Evolutionary conservation across 2,113 vertebrate genomes (phyloP), one percentile per base, ranked within the genome.

Genomic region (Oostethus manadensis): DNA sequence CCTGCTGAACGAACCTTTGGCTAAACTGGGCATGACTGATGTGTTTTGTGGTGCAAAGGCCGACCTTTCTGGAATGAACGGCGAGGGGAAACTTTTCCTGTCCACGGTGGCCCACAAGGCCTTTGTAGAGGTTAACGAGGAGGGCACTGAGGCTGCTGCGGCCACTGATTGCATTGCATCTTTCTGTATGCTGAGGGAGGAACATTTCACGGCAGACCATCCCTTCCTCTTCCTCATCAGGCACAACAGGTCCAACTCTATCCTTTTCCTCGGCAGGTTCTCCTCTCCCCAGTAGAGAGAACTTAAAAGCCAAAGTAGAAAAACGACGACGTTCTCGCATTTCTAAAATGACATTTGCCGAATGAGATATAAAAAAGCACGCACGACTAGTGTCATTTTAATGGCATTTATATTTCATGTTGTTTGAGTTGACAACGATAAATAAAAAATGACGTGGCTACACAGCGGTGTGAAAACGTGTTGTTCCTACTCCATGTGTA

Each of bases 111-210:
- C 90, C 42, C 95, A 98, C 82, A 95, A 95, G 78, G 88, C 93
- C 58, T 96, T 94, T 22, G 88, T 92, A 26, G 96, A 99, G 57
- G 93, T 98, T 70, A 98, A 95, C 0, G 96, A 99, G 81, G 94
- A 96, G 64, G 97, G 95, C 17, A 97, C 93, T 0, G 93, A 97
- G 78, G 96, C 96, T 0, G 93, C 94, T 0, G 95, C 92, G 0
- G 94, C 94, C 69, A 97, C 94, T 0, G 93, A 84, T 0, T 90
- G 62, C n/a, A 42, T 93, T 0, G 44, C 56, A 0, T 0, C 21
- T 0, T 79, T 87, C 5, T 86, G 87, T 62, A 87, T 92, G 89
- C 0, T 60, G 3, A 20, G 70, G 0, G 90, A 92, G 70, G 88
- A 93, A 60, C 66, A 82, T 58, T 96, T 99, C 73, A 84, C 10